Evolutionary conservation across 2,888 invertebrate genomes (phyloP).

Genomic region (Scotopteryx bipunctaria): DNA sequence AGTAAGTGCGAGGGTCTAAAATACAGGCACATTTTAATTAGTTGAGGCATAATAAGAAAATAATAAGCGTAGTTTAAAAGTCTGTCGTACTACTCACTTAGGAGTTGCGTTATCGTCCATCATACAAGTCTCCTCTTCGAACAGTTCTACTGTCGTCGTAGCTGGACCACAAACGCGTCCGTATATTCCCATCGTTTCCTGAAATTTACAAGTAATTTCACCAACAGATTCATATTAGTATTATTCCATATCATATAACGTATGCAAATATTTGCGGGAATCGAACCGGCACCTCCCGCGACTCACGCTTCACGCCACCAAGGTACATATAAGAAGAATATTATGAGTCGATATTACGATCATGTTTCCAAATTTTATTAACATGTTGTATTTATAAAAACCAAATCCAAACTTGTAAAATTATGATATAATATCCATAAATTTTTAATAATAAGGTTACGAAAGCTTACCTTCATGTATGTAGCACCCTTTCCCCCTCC

Average conservation of each 20-base stretch:
- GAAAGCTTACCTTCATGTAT: slow-evolving; percentile 53
- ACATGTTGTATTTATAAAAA: too few relatives aligned
- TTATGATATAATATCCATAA: too few relatives aligned
- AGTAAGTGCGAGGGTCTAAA: slow-evolving; percentile 75
- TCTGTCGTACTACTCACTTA: slow-evolving; percentile 10
- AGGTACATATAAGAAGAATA: too few relatives aligned
- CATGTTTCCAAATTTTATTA: too few relatives aligned
- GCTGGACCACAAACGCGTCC: slow-evolving; percentile 77
- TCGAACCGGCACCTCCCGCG: too few relatives aligned
- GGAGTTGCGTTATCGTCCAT: slow-evolving; percentile 86
- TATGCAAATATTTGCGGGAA: too few relatives aligned
- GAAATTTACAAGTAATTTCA: slow-evolving; percentile 36
- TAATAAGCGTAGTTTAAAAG: slow-evolving; percentile 15
- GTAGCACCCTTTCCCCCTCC: slow-evolving; percentile 70
- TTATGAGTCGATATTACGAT: too few relatives aligned
- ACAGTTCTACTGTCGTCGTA: slow-evolving; percentile 83
- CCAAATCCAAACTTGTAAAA: not conserved
- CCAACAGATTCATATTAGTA: too few relatives aligned
- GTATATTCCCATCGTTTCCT: slow-evolving; percentile 79
- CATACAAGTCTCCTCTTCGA: slow-evolving; percentile 90
- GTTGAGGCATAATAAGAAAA: too few relatives aligned
- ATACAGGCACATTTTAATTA: slow-evolving; percentile 17
- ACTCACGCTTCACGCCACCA: too few relatives aligned
- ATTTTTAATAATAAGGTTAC: too few relatives aligned
- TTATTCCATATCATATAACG: too few relatives aligned